Evolutionary conservation across 2,113 vertebrate species (phyloP).

Genomic region (Podiceps cristatus): DNA sequence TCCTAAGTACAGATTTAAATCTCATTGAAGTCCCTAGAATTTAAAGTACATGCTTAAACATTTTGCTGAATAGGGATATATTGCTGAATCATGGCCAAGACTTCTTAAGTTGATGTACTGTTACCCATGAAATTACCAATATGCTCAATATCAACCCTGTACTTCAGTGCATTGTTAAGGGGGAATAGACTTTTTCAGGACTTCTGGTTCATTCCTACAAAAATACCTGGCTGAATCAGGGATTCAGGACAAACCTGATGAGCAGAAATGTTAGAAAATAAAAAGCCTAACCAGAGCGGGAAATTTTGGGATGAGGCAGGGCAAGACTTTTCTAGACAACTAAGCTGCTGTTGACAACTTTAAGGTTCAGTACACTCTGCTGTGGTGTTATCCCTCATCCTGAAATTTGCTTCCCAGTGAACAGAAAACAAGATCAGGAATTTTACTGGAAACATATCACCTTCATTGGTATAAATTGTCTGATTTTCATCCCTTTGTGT

Average conservation of each 20-base stretch:
- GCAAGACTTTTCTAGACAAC: not conserved
- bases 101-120: not conserved
- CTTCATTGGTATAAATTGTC: not conserved
- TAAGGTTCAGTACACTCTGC: not conserved
- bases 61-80: not conserved
- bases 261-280: not conserved
- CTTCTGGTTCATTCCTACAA: not conserved
- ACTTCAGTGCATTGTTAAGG: not conserved
- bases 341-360: not conserved
- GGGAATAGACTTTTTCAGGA: not conserved
- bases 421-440: not conserved
- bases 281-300: not conserved
- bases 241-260: not conserved
- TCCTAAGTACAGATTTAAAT: not conserved
- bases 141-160: not conserved
- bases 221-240: not conserved
- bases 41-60: not conserved
- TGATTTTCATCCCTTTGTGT: not conserved
- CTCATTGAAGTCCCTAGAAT: not conserved
- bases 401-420: not conserved
- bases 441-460: not conserved
- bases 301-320: not conserved
- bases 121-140: not conserved
- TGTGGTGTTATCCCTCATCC: not conserved
- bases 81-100: conserved; percentile 7